Percentiles rank a stretch among this genome's conserved stretches.
Evolutionary conservation across 2,797 vertebrate genomes (phyloP).

Genomic region (Siniperca obscura): DNA sequence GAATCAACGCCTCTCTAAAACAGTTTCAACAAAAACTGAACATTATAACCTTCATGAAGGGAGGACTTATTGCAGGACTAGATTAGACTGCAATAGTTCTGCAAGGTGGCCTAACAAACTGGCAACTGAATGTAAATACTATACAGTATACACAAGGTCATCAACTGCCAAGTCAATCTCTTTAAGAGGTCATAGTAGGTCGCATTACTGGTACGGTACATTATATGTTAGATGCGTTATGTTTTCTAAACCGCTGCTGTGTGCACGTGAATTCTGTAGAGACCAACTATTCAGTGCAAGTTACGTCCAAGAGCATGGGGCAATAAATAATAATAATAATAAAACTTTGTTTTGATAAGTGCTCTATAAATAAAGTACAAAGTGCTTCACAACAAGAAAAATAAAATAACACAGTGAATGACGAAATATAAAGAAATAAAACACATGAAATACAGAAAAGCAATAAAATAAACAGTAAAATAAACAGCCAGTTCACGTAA

Average conservation of each 20-base stretch:
- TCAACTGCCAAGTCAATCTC: background rate
- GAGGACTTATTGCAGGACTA: background rate
- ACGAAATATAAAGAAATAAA: no score
- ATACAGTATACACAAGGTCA: background rate
- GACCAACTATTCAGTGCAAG: constrained; percentile 31
- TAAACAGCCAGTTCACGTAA: no score
- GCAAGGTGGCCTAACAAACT: background rate
- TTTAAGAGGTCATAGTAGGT: background rate
- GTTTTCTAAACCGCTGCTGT: constrained; percentile 23
- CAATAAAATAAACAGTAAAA: no score
- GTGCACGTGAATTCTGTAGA: background rate
- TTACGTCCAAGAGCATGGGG: constrained; percentile 39
- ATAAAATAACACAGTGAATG: no score
- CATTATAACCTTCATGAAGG: background rate
- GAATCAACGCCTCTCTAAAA: background rate
- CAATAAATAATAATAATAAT: no score
- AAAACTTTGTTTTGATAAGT: no score
- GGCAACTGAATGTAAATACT: background rate
- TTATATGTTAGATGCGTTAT: background rate
- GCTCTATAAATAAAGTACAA: no score
- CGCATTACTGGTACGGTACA: background rate
- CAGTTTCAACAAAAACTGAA: background rate
- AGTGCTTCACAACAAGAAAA: no score
- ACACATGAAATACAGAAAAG: no score
- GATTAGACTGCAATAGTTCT: background rate